phyloP scores from a whole-genome alignment of 2,888 invertebrate species.

The Leucophora obtusa region DNA sequence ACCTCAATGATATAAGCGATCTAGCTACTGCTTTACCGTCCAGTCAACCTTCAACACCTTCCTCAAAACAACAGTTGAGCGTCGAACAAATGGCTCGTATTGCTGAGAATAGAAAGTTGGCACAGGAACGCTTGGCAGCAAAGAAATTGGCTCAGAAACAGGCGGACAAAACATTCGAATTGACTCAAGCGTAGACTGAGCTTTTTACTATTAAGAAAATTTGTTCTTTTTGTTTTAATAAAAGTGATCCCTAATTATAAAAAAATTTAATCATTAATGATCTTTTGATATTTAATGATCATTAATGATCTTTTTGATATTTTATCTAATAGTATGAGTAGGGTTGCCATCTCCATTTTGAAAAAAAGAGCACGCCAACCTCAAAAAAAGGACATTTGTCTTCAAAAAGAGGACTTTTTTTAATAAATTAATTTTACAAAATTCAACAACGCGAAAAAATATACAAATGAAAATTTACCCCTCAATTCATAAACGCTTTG shows the following conservation, averaged over 20 bases:
- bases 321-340: too few relatives aligned
- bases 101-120: slow-evolving; percentile 83
- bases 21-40: slow-evolving; percentile 73
- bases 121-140: slow-evolving; percentile 83
- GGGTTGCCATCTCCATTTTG: too few relatives aligned
- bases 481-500: too few relatives aligned
- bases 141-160: slow-evolving; percentile 73
- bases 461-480: too few relatives aligned
- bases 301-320: too few relatives aligned
- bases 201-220: not conserved
- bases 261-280: too few relatives aligned
- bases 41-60: slow-evolving; percentile 70
- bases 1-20: slow-evolving; percentile 67
- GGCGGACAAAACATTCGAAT: slow-evolving; percentile 9
- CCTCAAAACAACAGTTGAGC: slow-evolving; percentile 74
- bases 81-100: slow-evolving; percentile 85
- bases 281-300: too few relatives aligned
- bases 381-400: too few relatives aligned
- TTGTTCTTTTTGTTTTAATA: not conserved
- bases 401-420: too few relatives aligned
- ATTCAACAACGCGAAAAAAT: too few relatives aligned
- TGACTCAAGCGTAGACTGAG: not conserved
- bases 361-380: too few relatives aligned
- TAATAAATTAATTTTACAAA: too few relatives aligned
- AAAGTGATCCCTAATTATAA: not conserved